Percentiles rank a stretch among this genome's conserved stretches.
Evolutionary conservation across 2,113 vertebrate species (phyloP).

Genomic region (Xenopus tropicalis): DNA sequence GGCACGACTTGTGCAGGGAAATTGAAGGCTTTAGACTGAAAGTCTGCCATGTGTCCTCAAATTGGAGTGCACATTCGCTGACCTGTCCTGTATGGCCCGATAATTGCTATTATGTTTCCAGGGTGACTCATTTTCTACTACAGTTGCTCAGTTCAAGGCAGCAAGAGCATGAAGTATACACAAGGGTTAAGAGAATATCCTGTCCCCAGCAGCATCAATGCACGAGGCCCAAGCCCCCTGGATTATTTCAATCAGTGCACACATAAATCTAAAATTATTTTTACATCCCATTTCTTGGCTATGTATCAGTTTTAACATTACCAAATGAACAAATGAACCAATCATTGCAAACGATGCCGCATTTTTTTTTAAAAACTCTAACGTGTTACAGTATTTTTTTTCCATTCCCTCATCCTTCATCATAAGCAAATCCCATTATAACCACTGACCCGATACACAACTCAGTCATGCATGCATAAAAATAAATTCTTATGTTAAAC

Average conservation of each 20-base stretch:
- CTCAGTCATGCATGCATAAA: background rate
- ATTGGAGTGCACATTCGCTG: conserved; percentile 44
- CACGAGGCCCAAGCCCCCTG: background rate
- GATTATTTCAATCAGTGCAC: conserved; percentile 1
- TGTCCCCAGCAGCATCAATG: background rate
- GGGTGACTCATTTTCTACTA: conserved; percentile 44
- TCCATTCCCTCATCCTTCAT: background rate
- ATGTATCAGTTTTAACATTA: background rate
- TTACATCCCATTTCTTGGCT: background rate
- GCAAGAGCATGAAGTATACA: conserved; percentile 1
- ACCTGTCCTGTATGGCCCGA: conserved; percentile 35
- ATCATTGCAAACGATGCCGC: background rate
- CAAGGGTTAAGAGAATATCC: background rate
- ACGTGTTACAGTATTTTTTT: background rate
- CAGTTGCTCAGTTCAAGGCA: conserved; percentile 27
- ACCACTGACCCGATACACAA: background rate
- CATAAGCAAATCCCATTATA: conserved; percentile 3
- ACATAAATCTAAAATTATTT: background rate
- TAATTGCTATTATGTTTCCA: conserved; percentile 42
- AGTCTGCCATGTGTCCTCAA: conserved; percentile 42
- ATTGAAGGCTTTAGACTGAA: conserved; percentile 18
- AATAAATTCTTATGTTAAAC: background rate
- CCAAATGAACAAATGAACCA: background rate
- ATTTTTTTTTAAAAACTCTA: background rate
- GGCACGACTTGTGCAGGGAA: conserved; percentile 21